phyloP scores from a whole-genome alignment of 1,140 invertebrate species.

The Dufourea novaeangliae region DNA sequence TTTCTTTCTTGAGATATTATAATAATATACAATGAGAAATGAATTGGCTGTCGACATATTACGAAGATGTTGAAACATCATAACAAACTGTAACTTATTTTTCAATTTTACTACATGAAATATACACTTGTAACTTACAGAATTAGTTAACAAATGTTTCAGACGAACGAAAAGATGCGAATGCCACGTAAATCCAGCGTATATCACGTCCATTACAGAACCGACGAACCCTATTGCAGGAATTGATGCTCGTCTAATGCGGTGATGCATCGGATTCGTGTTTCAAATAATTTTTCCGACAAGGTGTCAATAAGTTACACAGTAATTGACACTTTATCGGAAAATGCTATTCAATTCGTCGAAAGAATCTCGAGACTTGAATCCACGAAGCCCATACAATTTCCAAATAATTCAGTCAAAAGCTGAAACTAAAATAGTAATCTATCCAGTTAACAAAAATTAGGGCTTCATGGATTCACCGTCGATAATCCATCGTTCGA shows the following conservation, averaged over 20 bases:
- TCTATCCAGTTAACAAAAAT: neutral
- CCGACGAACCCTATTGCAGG: neutral
- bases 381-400: neutral
- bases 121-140: neutral
- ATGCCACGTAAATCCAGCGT: neutral
- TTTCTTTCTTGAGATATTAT: neutral
- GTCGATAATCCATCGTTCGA: neutral
- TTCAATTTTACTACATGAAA: too few relatives aligned
- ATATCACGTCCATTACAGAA: neutral
- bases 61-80: too few relatives aligned
- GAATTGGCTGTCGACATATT: neutral
- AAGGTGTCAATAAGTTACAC: constrained; percentile 41
- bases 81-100: too few relatives aligned
- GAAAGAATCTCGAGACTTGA: neutral
- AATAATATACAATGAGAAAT: neutral
- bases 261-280: neutral
- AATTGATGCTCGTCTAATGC: neutral
- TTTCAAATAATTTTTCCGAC: constrained; percentile 28
- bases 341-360: constrained; percentile 27
- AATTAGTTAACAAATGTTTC: neutral
- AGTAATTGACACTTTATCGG: constrained; percentile 52
- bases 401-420: too few relatives aligned
- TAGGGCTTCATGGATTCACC: neutral
- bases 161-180: neutral
- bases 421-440: neutral